Conservation (phyloP, 2,113 vertebrate genomes). For the Megalops atlanticus region DNA sequence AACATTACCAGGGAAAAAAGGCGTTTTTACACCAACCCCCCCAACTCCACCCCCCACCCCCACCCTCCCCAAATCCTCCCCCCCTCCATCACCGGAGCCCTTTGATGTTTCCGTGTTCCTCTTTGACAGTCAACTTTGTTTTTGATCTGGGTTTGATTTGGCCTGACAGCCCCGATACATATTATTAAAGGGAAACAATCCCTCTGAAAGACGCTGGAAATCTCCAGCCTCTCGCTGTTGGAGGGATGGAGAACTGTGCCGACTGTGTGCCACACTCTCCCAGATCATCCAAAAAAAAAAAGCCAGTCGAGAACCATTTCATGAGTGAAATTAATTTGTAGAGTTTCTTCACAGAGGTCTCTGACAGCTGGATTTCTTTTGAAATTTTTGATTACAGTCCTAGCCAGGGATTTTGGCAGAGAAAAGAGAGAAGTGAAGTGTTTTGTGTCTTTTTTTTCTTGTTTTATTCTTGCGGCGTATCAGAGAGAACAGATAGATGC, state of each 20-base stretch:
- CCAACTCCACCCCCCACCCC: slow-evolving; percentile 13
- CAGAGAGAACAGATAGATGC: slow-evolving; percentile 33
- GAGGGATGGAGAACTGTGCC: background rate
- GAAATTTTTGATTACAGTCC: slow-evolving; percentile 51
- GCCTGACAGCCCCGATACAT: slow-evolving; percentile 63
- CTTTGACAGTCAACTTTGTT: slow-evolving; percentile 61
- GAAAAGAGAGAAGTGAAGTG: slow-evolving; percentile 45
- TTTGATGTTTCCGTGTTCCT: slow-evolving; percentile 69
- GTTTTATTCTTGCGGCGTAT: slow-evolving; percentile 31
- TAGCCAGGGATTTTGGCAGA: slow-evolving; percentile 53
- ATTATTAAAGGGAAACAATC: slow-evolving; percentile 66
- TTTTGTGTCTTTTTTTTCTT: slow-evolving; percentile 36
- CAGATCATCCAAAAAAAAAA: slow-evolving; percentile 20
- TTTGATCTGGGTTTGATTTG: slow-evolving; percentile 72
- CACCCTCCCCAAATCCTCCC: slow-evolving; percentile 33
- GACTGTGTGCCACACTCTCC: background rate
- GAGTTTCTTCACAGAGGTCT: slow-evolving; percentile 56
- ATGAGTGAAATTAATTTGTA: slow-evolving; percentile 52
- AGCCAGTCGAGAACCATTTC: slow-evolving; percentile 44
- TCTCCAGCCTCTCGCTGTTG: slow-evolving; percentile 53
- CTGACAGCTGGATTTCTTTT: slow-evolving; percentile 54
- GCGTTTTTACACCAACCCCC: slow-evolving; percentile 4
- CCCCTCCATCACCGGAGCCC: slow-evolving; percentile 52
- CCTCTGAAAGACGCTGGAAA: slow-evolving; percentile 48
- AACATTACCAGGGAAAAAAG: slow-evolving; percentile 55